Conservation (phyloP, 2,113 vertebrate genomes). For the Hydropotes inermis region DNA sequence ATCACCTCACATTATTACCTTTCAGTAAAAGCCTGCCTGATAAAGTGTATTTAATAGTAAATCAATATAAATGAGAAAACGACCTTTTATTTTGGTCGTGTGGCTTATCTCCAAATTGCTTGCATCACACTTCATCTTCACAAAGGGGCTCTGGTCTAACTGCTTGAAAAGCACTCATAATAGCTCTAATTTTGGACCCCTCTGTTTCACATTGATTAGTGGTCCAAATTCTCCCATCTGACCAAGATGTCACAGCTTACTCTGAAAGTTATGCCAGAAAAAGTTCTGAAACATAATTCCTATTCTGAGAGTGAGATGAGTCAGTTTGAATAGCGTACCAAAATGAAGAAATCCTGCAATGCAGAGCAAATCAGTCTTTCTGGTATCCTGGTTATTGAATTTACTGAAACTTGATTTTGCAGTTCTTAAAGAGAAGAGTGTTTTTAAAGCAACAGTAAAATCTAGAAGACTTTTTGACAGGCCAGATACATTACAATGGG, state of each 20-base stretch:
- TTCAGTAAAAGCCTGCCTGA: neutral
- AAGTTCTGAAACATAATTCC: neutral
- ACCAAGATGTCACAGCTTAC: neutral
- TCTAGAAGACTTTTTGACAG: neutral
- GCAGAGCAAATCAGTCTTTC: neutral
- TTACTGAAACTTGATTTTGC: constrained; percentile 2
- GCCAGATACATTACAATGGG: neutral
- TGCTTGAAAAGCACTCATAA: neutral
- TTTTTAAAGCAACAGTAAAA: constrained; percentile 25
- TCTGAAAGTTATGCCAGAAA: neutral
- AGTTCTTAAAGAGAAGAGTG: neutral
- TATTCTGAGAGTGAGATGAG: neutral
- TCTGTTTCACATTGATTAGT: neutral
- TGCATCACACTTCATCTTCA: neutral
- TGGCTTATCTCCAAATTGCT: neutral
- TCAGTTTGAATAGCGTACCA: neutral
- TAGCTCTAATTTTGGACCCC: neutral
- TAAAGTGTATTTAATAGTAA: neutral
- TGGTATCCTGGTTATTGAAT: neutral
- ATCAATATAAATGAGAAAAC: neutral
- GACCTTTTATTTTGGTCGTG: neutral
- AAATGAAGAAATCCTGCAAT: constrained; percentile 15
- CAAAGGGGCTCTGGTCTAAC: neutral
- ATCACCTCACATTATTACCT: neutral
- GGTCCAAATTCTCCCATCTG: neutral